These are phyloP conservation scores for Dicranocentrus wangi DNA, from an alignment of 2,888 invertebrate genomes.

Conservation along the genomic window DNA sequence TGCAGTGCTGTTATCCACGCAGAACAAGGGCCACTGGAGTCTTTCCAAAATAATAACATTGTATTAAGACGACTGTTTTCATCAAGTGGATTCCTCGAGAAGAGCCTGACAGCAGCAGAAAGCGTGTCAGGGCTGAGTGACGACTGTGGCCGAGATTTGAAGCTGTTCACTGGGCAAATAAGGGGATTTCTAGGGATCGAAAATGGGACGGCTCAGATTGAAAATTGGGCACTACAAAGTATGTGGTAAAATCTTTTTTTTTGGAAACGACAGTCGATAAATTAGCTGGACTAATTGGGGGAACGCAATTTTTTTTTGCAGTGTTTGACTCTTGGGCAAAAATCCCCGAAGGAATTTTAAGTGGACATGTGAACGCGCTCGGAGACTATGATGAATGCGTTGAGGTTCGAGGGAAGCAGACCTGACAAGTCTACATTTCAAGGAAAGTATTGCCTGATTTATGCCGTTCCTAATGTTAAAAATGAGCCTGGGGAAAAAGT, in stretches of 20 bases:
- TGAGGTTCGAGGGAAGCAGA: constrained; percentile 38
- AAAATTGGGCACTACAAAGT: constrained; percentile 62
- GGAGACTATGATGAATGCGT: constrained; percentile 71
- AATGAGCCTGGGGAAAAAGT: background rate
- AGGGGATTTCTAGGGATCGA: background rate
- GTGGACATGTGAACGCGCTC: constrained; percentile 67
- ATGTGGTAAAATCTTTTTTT: constrained; percentile 36
- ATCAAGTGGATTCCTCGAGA: background rate
- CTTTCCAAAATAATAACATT: no score
- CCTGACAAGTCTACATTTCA: constrained; percentile 8
- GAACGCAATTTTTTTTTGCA: no score
- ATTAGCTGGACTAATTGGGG: no score
- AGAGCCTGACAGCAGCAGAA: background rate
- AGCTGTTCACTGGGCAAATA: constrained; percentile 24
- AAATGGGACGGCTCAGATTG: constrained; percentile 17
- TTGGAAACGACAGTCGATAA: no score
- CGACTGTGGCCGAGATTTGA: constrained; percentile 42
- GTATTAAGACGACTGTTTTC: no score
- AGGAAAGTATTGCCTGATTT: constrained; percentile 55
- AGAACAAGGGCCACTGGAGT: no score
- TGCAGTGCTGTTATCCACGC: no score
- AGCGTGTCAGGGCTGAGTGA: constrained; percentile 22
- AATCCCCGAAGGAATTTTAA: constrained; percentile 69
- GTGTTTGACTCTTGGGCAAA: constrained; percentile 71
- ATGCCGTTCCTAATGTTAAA: constrained; percentile 29